phyloP scores from a whole-genome alignment of 2,888 invertebrate species.

The Actias luna region DNA sequence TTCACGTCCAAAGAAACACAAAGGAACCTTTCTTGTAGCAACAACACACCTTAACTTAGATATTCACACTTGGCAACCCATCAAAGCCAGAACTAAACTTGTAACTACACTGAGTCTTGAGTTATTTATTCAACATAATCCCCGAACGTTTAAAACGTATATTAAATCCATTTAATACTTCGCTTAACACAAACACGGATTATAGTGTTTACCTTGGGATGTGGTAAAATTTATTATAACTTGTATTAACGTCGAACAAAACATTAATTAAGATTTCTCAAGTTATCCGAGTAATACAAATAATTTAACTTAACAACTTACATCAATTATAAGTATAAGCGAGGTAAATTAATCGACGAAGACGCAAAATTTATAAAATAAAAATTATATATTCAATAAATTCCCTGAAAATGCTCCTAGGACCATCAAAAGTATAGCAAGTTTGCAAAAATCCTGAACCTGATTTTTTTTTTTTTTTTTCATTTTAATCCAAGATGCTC shows the following conservation, averaged over 20 bases:
- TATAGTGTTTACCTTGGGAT: background rate
- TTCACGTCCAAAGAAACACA: background rate
- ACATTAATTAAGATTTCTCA: background rate
- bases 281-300: background rate
- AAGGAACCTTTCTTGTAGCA: background rate
- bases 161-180: constrained; percentile 4
- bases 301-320: background rate
- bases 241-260: background rate
- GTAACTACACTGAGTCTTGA: background rate
- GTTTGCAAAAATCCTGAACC: too few relatives aligned
- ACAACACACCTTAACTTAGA: background rate
- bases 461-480: too few relatives aligned
- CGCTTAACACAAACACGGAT: background rate
- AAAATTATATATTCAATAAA: too few relatives aligned
- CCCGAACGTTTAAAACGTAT: background rate
- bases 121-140: constrained; percentile 5
- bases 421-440: too few relatives aligned
- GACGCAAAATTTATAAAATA: too few relatives aligned
- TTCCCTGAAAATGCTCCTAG: too few relatives aligned
- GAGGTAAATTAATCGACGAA: too few relatives aligned
- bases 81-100: background rate
- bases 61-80: background rate
- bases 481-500: too few relatives aligned
- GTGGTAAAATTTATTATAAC: background rate
- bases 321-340: background rate